phyloP scores from a whole-genome alignment of 2,888 invertebrate genomes.

The Apamea epomidion region DNA sequence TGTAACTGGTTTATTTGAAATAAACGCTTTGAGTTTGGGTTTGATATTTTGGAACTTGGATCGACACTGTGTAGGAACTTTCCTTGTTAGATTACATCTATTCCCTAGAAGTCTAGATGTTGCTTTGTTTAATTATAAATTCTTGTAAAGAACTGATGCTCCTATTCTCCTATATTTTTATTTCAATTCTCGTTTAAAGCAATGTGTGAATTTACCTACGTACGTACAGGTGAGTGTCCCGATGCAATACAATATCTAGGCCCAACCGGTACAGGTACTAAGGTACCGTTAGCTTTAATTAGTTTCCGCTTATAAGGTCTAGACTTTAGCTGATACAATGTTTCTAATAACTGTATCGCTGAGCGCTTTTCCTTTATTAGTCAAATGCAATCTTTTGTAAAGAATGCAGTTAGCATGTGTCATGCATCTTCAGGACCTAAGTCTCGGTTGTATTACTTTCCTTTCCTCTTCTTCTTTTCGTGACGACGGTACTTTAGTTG shows the following conservation, averaged over 20 bases:
- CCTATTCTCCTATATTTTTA: background rate
- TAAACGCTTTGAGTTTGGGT: background rate
- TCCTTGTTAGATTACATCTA: background rate
- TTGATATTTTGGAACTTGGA: background rate
- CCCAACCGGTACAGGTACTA: slow-evolving; percentile 17
- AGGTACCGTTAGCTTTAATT: slow-evolving; percentile 51
- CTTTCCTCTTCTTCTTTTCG: background rate
- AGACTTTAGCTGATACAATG: slow-evolving; percentile 13
- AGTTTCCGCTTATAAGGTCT: slow-evolving; percentile 28
- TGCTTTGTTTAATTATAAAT: background rate
- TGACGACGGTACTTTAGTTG: background rate
- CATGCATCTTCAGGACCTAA: background rate
- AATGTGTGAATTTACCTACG: background rate
- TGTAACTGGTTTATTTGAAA: background rate
- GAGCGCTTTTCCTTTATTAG: slow-evolving; percentile 6
- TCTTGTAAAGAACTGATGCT: background rate
- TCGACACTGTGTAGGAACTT: no score
- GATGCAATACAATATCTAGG: slow-evolving; percentile 20
- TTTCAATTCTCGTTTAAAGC: background rate
- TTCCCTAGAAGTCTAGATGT: background rate
- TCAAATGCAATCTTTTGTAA: background rate
- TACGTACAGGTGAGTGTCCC: slow-evolving; percentile 14
- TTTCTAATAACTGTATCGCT: slow-evolving; percentile 14
- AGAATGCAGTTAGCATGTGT: background rate
- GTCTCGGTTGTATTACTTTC: no score